Conservation (phyloP, 2,113 vertebrate genomes). For the Macquaria ambigua region DNA sequence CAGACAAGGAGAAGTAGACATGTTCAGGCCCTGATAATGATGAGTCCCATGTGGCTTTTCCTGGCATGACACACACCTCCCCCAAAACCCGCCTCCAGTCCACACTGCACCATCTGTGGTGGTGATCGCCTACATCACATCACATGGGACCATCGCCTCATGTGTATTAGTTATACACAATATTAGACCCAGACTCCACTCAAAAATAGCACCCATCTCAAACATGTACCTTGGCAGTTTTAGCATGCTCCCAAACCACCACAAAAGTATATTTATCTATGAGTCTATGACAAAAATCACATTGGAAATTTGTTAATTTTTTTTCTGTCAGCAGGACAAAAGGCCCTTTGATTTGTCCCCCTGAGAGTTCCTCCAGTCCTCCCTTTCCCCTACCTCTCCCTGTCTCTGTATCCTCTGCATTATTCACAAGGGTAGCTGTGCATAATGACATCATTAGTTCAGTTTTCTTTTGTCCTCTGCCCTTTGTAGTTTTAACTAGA, state of each 20-base stretch:
- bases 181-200: background rate
- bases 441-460: slow-evolving; percentile 62
- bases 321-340: slow-evolving; percentile 41
- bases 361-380: slow-evolving; percentile 26
- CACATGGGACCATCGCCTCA: slow-evolving; percentile 29
- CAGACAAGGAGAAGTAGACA: slow-evolving; percentile 28
- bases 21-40: slow-evolving; percentile 52
- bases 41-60: slow-evolving; percentile 54
- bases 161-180: slow-evolving; percentile 8
- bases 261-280: background rate
- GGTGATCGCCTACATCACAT: slow-evolving; percentile 16
- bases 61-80: slow-evolving; percentile 17
- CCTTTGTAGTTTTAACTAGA: slow-evolving; percentile 36
- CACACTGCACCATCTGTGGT: slow-evolving; percentile 72
- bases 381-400: slow-evolving; percentile 28
- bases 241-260: background rate
- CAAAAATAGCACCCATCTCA: background rate
- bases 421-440: slow-evolving; percentile 64
- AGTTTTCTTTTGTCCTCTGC: slow-evolving; percentile 53
- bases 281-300: background rate
- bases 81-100: slow-evolving; percentile 19
- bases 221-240: background rate
- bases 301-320: background rate
- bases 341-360: slow-evolving; percentile 60
- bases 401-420: slow-evolving; percentile 51